Conservation (phyloP, 2,888 invertebrate genomes). For the Polymixis lichenea region DNA sequence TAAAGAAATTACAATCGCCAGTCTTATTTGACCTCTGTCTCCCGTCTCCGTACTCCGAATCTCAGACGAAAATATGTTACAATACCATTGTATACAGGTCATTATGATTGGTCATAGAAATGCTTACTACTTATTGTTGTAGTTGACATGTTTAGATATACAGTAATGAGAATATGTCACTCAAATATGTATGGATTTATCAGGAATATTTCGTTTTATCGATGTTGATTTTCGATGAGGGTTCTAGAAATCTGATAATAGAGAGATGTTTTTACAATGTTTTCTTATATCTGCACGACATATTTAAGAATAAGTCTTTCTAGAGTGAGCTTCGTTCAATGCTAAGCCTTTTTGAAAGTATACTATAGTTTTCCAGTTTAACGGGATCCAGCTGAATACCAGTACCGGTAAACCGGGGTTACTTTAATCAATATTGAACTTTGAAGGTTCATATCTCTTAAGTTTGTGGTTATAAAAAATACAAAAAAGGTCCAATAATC, state of each 20-base stretch:
- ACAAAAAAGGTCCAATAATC: too few species aligned
- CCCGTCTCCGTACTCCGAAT: constrained; percentile 1
- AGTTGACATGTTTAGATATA: constrained; percentile 50
- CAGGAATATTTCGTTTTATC: constrained; percentile 36
- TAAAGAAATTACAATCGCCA: constrained; percentile 57
- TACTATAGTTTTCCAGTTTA: too few species aligned
- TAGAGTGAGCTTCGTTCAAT: too few species aligned
- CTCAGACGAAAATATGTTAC: constrained; percentile 14
- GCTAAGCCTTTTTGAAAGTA: too few species aligned
- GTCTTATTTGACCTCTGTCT: constrained; percentile 39
- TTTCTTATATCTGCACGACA: not conserved
- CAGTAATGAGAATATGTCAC: constrained; percentile 57
- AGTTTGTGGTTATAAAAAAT: too few species aligned
- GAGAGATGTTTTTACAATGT: not conserved
- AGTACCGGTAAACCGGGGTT: too few species aligned
- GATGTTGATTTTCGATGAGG: constrained; percentile 11
- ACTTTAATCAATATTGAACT: too few species aligned
- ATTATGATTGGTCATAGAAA: constrained; percentile 33
- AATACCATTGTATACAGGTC: constrained; percentile 24
- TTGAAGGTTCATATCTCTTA: too few species aligned
- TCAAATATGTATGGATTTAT: constrained; percentile 42
- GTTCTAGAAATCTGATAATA: not conserved
- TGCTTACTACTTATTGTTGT: constrained; percentile 45
- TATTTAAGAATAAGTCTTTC: not conserved
- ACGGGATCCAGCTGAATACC: too few species aligned